Base-by-base conservation (phyloP, 2,797 vertebrate genomes). In the Octomys mimax region DNA sequence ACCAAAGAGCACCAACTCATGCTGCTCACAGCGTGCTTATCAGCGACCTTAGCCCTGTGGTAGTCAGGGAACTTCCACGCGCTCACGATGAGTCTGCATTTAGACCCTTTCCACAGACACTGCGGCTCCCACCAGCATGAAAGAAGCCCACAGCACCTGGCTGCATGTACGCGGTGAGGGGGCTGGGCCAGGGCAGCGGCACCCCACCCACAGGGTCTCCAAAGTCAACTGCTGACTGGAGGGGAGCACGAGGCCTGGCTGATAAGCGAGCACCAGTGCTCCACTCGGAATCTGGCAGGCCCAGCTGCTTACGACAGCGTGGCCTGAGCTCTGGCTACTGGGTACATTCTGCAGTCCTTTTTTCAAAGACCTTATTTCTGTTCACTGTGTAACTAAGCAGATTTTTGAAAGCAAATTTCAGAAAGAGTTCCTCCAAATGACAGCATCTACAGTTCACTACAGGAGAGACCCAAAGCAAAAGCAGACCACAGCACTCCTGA, bases 321-420 rank as follows among this genome's bases (percentile, higher is more conserved):
- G 22, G 79, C 36, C 80, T 80, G 39, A 80, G 52, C n/a, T n/a
- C 61, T 42, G 54, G 22, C 1, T 2, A 78, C 54, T 90, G 18
- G 33, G 46, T 33, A 81, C 18, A 81, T 54, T 79, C 42, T 66
- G 78, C 59, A 77, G 54, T 39, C 46, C 28, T 75, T 68, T 61
- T 66, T 57, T 68, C 33, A 28, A 75, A 61, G 66, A 36, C 3
- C n/a, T 92, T 5, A 52, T 86, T 91, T 82, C 61, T 86, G 6
- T 21, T 54, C 24, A 68, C 57, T 87, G 12, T 2, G 68, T 80
- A 71, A 77, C 82, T 52, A 86, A 73, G 39, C 46, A 88, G n/a
- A 83, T 49, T 33, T 39, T 77, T 79, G 62, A 39, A 92, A 89
- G n/a, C 6, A 86, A 75, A 88, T 78, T 88, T 92, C 24, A 85